Percentiles rank a stretch among this genome's conserved stretches.
phyloP scores from a whole-genome alignment of 2,797 vertebrate genomes.

The Acrossocheilus wenchowensis region DNA sequence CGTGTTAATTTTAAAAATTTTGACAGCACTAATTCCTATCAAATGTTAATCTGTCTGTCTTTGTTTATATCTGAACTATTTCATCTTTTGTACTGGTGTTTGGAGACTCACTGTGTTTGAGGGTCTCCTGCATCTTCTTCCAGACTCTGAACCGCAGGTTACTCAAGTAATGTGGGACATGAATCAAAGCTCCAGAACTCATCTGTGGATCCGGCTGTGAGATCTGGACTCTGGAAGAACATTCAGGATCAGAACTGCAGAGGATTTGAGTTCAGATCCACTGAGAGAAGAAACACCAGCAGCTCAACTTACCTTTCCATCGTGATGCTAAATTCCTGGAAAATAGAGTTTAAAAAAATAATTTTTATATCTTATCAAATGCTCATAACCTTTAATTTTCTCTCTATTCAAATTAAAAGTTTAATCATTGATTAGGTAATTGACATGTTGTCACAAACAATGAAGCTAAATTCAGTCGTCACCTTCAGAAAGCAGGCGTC shows the following conservation, averaged over 20 bases:
- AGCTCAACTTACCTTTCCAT: too few species aligned
- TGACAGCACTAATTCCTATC: too few species aligned
- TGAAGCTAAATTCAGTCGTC: neutral
- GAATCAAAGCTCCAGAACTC: too few species aligned
- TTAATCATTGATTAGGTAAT: neutral
- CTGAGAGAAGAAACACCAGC: too few species aligned
- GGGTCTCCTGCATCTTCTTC: neutral
- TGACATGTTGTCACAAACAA: neutral
- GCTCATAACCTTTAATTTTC: neutral
- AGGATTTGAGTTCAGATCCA: too few species aligned
- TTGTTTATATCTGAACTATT: neutral
- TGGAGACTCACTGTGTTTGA: neutral
- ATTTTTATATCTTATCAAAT: neutral
- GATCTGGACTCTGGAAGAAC: too few species aligned
- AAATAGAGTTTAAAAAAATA: neutral
- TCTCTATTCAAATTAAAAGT: neutral
- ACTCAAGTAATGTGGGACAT: too few species aligned
- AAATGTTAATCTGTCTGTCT: neutral
- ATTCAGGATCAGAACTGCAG: too few species aligned
- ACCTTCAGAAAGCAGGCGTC: too few species aligned
- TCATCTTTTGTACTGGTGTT: neutral
- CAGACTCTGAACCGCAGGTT: too few species aligned
- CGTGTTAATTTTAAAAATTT: too few species aligned
- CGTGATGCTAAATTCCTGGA: neutral
- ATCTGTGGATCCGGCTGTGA: too few species aligned